phyloP scores from a whole-genome alignment of 2,888 invertebrate species.

The Cyclophora albipunctata region DNA sequence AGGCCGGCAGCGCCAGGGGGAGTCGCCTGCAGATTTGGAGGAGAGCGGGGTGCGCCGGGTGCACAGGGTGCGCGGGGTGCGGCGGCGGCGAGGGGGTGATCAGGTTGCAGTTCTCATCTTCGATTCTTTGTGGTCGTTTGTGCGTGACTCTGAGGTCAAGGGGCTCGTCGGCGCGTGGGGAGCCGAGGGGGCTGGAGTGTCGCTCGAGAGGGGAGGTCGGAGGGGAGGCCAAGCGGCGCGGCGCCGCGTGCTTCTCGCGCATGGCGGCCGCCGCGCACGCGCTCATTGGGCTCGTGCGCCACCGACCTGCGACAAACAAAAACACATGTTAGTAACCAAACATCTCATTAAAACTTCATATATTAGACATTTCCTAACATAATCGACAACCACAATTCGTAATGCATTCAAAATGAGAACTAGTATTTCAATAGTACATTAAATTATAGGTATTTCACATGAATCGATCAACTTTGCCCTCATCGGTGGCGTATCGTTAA shows the following conservation, averaged over 20 bases:
- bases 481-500: conserved; percentile 41
- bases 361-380: no score
- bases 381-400: neutral
- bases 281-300: conserved; percentile 80
- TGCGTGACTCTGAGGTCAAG: conserved; percentile 90
- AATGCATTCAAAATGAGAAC: no score
- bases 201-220: conserved; percentile 60
- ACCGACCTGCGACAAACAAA: conserved; percentile 63
- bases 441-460: neutral
- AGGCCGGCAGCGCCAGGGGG: conserved; percentile 63
- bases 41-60: conserved; percentile 71
- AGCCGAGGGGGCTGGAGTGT: conserved; percentile 71
- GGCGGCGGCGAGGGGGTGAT: conserved; percentile 78
- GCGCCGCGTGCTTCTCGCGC: conserved; percentile 94
- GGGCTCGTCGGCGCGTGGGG: conserved; percentile 81
- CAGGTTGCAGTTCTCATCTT: conserved; percentile 92
- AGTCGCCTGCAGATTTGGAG: conserved; percentile 65
- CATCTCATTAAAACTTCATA: neutral
- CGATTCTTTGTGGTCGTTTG: conserved; percentile 82
- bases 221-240: conserved; percentile 85
- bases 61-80: conserved; percentile 76
- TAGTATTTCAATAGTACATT: no score
- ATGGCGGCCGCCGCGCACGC: conserved; percentile 82
- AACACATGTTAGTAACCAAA: conserved; percentile 8
- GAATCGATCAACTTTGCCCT: conserved; percentile 35